Evolutionary conservation across 37 sponge, comb jelly and placozoan genomes (phyloP).

Genomic region (Beroe ovata): DNA sequence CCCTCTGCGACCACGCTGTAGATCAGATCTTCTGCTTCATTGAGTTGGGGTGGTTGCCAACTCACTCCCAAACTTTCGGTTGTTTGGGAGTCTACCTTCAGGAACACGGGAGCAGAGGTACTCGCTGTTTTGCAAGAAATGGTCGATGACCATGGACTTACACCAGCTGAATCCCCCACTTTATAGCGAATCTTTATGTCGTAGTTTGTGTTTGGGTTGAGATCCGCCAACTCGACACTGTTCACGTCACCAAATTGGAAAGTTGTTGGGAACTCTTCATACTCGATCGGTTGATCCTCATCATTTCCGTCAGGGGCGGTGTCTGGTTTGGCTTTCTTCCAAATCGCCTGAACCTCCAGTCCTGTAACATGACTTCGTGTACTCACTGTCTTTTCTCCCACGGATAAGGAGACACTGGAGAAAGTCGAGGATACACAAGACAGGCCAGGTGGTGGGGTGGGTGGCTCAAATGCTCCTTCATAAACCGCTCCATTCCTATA

Average conservation of each 20-base stretch:
- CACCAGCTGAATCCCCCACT: not conserved
- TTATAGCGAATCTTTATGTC: not conserved
- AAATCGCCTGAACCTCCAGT: not conserved
- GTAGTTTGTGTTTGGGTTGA: constrained; percentile 1
- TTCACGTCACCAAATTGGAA: not conserved
- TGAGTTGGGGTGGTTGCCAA: not conserved
- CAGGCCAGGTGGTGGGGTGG: not conserved
- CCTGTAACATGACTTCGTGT: not conserved
- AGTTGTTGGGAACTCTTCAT: not conserved
- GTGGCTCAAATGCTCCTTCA: constrained; percentile 3
- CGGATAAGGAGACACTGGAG: not conserved
- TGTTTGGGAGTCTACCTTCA: not conserved
- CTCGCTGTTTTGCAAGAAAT: constrained; percentile 21
- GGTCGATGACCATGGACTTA: not conserved
- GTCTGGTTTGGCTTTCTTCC: constrained; percentile 11
- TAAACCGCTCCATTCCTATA: not conserved
- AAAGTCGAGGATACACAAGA: not conserved
- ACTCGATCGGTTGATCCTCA: not conserved
- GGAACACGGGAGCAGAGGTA: constrained; percentile 58
- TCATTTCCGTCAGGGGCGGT: constrained; percentile 1
- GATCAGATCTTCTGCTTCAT: not conserved
- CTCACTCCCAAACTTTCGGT: not conserved
- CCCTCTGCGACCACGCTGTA: not conserved
- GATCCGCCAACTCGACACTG: not conserved
- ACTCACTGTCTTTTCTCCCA: not conserved